Percentiles rank a stretch among this genome's conserved stretches.
Evolutionary conservation across 1,140 invertebrate genomes (phyloP).

Genomic region (Aporrectodea caliginosa): DNA sequence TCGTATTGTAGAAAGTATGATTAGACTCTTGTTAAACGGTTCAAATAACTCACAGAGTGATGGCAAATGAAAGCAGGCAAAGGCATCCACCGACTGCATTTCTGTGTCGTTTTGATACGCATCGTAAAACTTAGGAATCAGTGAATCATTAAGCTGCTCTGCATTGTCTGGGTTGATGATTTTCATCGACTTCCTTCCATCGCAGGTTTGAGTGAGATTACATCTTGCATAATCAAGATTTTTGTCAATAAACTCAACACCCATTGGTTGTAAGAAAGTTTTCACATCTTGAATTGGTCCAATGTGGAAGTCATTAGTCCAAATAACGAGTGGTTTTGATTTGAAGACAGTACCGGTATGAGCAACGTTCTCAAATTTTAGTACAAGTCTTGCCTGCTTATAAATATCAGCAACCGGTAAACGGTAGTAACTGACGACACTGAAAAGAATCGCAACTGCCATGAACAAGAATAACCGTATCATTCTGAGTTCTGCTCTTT

Average conservation of each 20-base stretch:
- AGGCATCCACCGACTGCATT: slow-evolving; percentile 24
- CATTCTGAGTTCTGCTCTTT: too few relatives aligned
- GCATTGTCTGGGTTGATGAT: background rate
- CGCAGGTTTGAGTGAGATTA: background rate
- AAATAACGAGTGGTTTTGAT: background rate
- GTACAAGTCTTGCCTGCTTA: too few relatives aligned
- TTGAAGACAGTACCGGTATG: too few relatives aligned
- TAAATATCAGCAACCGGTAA: too few relatives aligned
- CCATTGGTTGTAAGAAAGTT: background rate
- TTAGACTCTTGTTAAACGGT: slow-evolving; percentile 33
- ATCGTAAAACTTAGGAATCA: slow-evolving; percentile 24
- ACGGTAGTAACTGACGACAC: too few relatives aligned
- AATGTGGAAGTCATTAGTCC: background rate
- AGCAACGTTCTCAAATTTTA: too few relatives aligned
- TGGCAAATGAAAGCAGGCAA: slow-evolving; percentile 31
- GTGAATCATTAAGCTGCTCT: background rate
- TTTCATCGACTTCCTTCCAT: background rate
- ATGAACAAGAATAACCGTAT: too few relatives aligned
- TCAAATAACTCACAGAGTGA: slow-evolving; percentile 30
- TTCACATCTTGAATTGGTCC: background rate
- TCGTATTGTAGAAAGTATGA: slow-evolving; percentile 26
- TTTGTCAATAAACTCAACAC: background rate
- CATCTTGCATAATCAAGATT: background rate
- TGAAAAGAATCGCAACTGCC: too few relatives aligned
- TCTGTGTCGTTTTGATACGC: slow-evolving; percentile 30